Percentiles rank a stretch among this genome's conserved stretches.
These are phyloP conservation scores for Idris sp. DNA, from an alignment of 1,140 invertebrate species.

Conservation along the genomic window DNA sequence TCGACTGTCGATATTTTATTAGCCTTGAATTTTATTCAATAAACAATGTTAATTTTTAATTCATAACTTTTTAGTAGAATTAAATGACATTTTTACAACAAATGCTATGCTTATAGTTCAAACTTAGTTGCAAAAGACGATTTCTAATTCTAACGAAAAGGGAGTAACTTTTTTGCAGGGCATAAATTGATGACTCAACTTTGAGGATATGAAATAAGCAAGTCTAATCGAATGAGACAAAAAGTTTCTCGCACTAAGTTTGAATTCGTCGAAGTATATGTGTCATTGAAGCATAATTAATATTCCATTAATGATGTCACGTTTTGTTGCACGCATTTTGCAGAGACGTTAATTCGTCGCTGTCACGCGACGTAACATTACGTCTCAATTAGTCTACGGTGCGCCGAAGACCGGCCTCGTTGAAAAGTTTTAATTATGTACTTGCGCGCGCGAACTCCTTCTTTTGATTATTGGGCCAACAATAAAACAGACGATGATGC, in stretches of 20 bases:
- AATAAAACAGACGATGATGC: conserved; percentile 58
- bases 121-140: too few relatives aligned
- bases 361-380: conserved; percentile 65
- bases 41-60: too few relatives aligned
- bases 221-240: too few relatives aligned
- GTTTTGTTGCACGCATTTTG: conserved; percentile 62
- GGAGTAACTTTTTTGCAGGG: too few relatives aligned
- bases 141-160: too few relatives aligned
- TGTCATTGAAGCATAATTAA: conserved; percentile 61
- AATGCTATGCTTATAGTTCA: too few relatives aligned
- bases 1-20: too few relatives aligned
- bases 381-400: conserved; percentile 63
- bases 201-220: too few relatives aligned
- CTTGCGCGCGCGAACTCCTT: conserved; percentile 49
- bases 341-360: conserved; percentile 59
- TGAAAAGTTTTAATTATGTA: conserved; percentile 62
- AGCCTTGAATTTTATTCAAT: too few relatives aligned
- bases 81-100: too few relatives aligned
- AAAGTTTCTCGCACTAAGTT: conserved; percentile 14
- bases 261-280: conserved; percentile 40
- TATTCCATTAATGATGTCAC: conserved; percentile 63
- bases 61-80: too few relatives aligned
- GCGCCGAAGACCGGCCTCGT: conserved; percentile 56
- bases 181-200: too few relatives aligned
- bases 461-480: conserved; percentile 59